Conservation (phyloP, 2,888 invertebrate genomes). For the Dynastes grantii region DNA sequence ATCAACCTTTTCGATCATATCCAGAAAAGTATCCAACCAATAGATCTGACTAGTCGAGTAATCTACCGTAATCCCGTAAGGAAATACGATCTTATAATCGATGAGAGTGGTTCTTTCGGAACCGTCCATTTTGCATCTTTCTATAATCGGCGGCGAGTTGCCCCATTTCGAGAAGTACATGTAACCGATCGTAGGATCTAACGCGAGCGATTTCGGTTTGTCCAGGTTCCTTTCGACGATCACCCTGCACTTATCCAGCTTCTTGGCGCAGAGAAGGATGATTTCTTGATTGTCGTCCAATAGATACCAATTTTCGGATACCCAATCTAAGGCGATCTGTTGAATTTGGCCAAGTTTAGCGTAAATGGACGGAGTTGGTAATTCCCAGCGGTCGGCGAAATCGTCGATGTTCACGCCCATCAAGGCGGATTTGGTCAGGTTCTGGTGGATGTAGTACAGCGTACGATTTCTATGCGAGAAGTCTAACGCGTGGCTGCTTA, state of each 20-base stretch:
- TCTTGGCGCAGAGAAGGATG: conserved; percentile 80
- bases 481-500: conserved; percentile 74
- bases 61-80: conserved; percentile 82
- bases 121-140: conserved; percentile 79
- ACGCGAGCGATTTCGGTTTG: conserved; percentile 82
- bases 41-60: conserved; percentile 80
- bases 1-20: conserved; percentile 84
- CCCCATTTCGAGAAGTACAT: conserved; percentile 89
- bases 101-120: conserved; percentile 76
- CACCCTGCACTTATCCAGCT: conserved; percentile 79
- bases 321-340: conserved; percentile 88
- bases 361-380: conserved; percentile 77
- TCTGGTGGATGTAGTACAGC: conserved; percentile 82
- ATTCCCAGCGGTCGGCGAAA: conserved; percentile 74
- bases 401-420: conserved; percentile 80
- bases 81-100: conserved; percentile 82
- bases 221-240: conserved; percentile 79
- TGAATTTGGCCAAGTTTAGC: conserved; percentile 79
- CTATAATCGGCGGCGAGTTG: conserved; percentile 75
- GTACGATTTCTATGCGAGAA: conserved; percentile 80
- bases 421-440: conserved; percentile 72
- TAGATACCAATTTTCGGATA: conserved; percentile 85
- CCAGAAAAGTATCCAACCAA: conserved; percentile 88
- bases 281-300: conserved; percentile 64
- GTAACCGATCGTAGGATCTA: conserved; percentile 84